Evolutionary conservation across 2,888 invertebrate genomes (phyloP).

Genomic region (Caenorhabditis becei): DNA sequence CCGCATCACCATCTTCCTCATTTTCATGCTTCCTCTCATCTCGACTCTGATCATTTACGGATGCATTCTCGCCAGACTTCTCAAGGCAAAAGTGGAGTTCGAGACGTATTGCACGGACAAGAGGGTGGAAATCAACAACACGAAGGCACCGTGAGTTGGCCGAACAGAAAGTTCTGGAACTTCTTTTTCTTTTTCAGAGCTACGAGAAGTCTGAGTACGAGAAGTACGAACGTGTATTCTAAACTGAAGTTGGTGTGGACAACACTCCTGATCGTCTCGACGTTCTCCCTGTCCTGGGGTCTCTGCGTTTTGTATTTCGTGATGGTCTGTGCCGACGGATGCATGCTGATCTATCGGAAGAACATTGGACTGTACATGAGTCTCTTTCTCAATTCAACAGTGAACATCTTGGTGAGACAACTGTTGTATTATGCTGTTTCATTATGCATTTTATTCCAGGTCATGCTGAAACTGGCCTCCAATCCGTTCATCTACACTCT

Average conservation of each 20-base stretch:
- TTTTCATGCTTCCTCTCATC: slow-evolving; percentile 78
- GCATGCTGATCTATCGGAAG: slow-evolving; percentile 72
- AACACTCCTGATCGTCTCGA: slow-evolving; percentile 77
- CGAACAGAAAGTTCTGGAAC: no score
- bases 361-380: slow-evolving; percentile 73
- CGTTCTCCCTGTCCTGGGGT: slow-evolving; percentile 80
- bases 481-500: slow-evolving; percentile 81
- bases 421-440: slow-evolving; percentile 8
- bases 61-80: slow-evolving; percentile 73
- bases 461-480: slow-evolving; percentile 78
- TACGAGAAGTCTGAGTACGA: slow-evolving; percentile 41
- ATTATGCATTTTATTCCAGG: slow-evolving; percentile 66
- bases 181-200: slow-evolving; percentile 16
- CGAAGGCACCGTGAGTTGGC: slow-evolving; percentile 31
- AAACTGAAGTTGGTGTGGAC: slow-evolving; percentile 79
- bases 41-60: slow-evolving; percentile 75
- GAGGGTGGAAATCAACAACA: slow-evolving; percentile 21
- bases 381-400: slow-evolving; percentile 73
- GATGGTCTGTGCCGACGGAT: slow-evolving; percentile 77
- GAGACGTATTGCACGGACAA: slow-evolving; percentile 63
- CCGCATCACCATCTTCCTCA: slow-evolving; percentile 74
- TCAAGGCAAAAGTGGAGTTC: slow-evolving; percentile 79
- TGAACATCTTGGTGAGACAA: slow-evolving; percentile 78
- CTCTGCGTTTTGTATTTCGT: slow-evolving; percentile 79
- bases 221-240: slow-evolving; percentile 67